phyloP scores from a whole-genome alignment of 2,797 vertebrate species.

The Lemur catta region DNA sequence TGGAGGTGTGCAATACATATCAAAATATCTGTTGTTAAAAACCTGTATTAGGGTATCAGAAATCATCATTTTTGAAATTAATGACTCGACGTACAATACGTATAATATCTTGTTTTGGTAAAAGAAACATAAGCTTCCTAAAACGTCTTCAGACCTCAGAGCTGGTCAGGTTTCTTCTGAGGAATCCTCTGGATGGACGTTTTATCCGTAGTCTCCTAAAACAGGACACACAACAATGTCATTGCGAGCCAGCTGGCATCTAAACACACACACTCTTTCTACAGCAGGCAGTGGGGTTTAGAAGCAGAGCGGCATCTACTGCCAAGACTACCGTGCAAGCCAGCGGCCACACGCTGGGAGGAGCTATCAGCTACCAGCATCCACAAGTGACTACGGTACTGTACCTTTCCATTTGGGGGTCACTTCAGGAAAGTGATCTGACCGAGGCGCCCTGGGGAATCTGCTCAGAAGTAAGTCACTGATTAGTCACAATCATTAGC shows the following conservation, averaged over 20 bases:
- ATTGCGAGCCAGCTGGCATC: not conserved
- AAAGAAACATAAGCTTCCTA: slow-evolving; percentile 61
- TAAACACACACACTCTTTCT: not conserved
- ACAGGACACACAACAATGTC: slow-evolving; percentile 43
- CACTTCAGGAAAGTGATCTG: not conserved
- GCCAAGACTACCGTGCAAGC: slow-evolving; percentile 34
- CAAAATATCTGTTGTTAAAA: slow-evolving; percentile 37
- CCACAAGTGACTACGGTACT: not conserved
- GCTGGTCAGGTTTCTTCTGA: slow-evolving; percentile 50
- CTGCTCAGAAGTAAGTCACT: slow-evolving; percentile 19
- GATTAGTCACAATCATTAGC: not conserved
- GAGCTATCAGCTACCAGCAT: not conserved
- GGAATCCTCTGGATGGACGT: slow-evolving; percentile 29
- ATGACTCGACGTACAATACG: slow-evolving; percentile 19
- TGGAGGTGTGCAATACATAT: not conserved
- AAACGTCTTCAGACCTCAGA: slow-evolving; percentile 67
- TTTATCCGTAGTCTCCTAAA: slow-evolving; percentile 73
- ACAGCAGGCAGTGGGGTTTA: not conserved
- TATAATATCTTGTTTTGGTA: slow-evolving; percentile 13
- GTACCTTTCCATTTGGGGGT: slow-evolving; percentile 57
- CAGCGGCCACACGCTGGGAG: not conserved
- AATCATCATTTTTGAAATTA: slow-evolving; percentile 15
- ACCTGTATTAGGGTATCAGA: not conserved
- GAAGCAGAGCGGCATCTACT: slow-evolving; percentile 55
- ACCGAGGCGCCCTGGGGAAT: not conserved